phyloP scores from a whole-genome alignment of 2,113 vertebrate genomes.

The Myotis brandtii region DNA sequence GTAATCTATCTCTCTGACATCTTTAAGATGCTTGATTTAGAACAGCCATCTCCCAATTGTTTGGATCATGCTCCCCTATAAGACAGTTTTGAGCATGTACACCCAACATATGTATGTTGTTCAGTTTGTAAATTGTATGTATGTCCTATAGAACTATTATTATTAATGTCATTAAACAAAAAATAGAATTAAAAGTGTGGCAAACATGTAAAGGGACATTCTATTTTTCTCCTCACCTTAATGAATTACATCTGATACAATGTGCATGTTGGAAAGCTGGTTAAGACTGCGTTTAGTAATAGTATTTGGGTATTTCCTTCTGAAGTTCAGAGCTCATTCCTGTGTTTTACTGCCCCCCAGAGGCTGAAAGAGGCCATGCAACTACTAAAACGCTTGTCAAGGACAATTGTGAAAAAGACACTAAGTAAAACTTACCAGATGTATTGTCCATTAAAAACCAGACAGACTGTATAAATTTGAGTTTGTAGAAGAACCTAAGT shows the following conservation, averaged over 20 bases:
- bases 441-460: neutral
- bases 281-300: too few relatives aligned
- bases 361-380: slow-evolving; percentile 36
- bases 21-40: slow-evolving; percentile 12
- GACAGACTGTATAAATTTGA: neutral
- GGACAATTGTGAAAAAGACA: neutral
- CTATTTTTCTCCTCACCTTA: neutral
- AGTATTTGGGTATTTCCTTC: neutral
- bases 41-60: neutral
- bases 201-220: neutral
- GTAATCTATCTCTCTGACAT: neutral
- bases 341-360: slow-evolving; percentile 39
- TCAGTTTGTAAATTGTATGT: neutral
- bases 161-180: slow-evolving; percentile 8
- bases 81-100: neutral
- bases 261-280: neutral
- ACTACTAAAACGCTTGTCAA: neutral
- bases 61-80: neutral
- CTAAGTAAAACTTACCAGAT: neutral
- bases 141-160: neutral
- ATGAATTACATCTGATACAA: neutral
- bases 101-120: neutral
- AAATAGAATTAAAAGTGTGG: neutral
- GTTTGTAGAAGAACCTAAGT: neutral
- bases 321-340: neutral